A percentile compares a stretch with the other conserved stretches of the same genome.
Evolutionary conservation across 1,140 invertebrate genomes (phyloP).

Genomic region (Heliconius nattereri): DNA sequence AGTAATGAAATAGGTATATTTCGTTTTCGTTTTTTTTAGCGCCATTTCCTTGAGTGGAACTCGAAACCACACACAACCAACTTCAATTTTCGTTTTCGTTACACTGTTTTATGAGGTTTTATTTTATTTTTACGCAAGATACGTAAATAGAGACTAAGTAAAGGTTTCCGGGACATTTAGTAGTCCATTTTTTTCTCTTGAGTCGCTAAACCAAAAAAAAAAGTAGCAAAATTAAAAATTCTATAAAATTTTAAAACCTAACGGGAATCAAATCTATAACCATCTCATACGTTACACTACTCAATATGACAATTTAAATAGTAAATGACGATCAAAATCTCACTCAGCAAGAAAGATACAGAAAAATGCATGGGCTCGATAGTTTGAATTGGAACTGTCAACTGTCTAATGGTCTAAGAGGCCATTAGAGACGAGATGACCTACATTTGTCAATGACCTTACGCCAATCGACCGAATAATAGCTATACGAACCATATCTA

Average conservation of each 20-base stretch:
- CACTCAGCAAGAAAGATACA: not conserved
- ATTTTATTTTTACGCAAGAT: too few relatives aligned
- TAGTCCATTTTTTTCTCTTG: too few relatives aligned
- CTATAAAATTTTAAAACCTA: too few relatives aligned
- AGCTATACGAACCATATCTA: not conserved
- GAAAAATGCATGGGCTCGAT: conserved; percentile 9
- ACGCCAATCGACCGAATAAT: conserved; percentile 4
- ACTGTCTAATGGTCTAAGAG: conserved; percentile 5
- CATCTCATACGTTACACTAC: not conserved
- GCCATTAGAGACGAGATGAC: conserved; percentile 7
- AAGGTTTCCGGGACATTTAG: too few relatives aligned
- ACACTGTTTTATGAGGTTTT: too few relatives aligned
- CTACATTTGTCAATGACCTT: conserved; percentile 5
- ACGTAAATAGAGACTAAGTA: too few relatives aligned
- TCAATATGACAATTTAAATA: not conserved
- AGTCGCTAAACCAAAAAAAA: too few relatives aligned
- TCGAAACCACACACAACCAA: too few relatives aligned
- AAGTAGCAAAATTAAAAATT: too few relatives aligned
- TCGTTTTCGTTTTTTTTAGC: too few relatives aligned
- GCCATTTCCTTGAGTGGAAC: too few relatives aligned
- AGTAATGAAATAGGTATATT: not conserved
- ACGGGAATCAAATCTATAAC: not conserved
- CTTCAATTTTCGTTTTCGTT: too few relatives aligned
- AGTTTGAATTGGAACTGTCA: not conserved
- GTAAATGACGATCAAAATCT: not conserved